Evolutionary conservation across 1,140 invertebrate genomes (phyloP).

Genomic region (Drosophila triauraria): DNA sequence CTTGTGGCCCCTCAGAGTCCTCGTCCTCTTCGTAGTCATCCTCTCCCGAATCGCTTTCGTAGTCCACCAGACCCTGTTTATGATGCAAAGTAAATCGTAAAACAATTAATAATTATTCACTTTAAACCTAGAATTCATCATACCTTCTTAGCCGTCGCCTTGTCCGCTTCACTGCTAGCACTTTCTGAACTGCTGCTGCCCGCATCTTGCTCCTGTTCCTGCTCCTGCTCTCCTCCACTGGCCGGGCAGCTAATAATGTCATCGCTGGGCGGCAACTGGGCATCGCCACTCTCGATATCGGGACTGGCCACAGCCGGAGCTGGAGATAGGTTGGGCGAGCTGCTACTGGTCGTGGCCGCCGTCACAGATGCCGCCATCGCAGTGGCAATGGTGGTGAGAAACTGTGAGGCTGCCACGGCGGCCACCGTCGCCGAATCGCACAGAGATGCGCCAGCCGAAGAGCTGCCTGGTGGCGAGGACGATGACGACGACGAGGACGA

Average conservation of each 20-base stretch:
- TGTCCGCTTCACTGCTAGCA: slow-evolving; percentile 57
- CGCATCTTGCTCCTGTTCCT: slow-evolving; percentile 23
- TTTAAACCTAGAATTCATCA: neutral
- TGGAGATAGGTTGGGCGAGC: slow-evolving; percentile 52
- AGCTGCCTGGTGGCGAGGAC: slow-evolving; percentile 43
- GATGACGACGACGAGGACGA: slow-evolving; percentile 49
- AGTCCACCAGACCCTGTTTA: slow-evolving; percentile 95
- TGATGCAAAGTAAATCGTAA: neutral
- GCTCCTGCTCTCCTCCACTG: slow-evolving; percentile 3
- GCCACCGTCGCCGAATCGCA: slow-evolving; percentile 73
- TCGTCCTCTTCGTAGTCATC: slow-evolving; percentile 96
- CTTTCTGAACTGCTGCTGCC: slow-evolving; percentile 19
- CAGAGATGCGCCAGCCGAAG: slow-evolving; percentile 50
- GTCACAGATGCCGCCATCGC: slow-evolving; percentile 71
- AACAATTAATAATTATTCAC: neutral
- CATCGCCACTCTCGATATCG: slow-evolving; percentile 33
- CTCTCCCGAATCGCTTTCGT: slow-evolving; percentile 97
- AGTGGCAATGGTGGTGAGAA: slow-evolving; percentile 62
- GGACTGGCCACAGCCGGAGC: slow-evolving; percentile 36
- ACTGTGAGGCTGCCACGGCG: slow-evolving; percentile 69
- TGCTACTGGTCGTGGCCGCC: slow-evolving; percentile 52
- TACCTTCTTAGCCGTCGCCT: slow-evolving; percentile 69
- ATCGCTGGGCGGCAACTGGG: slow-evolving; percentile 37
- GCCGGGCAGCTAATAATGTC: slow-evolving; percentile 27
- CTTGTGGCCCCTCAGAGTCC: slow-evolving; percentile 84